Percentiles rank a stretch among this genome's conserved stretches.
phyloP scores from a whole-genome alignment of 2,888 invertebrate genomes.

The Habrosyne pyritoides region DNA sequence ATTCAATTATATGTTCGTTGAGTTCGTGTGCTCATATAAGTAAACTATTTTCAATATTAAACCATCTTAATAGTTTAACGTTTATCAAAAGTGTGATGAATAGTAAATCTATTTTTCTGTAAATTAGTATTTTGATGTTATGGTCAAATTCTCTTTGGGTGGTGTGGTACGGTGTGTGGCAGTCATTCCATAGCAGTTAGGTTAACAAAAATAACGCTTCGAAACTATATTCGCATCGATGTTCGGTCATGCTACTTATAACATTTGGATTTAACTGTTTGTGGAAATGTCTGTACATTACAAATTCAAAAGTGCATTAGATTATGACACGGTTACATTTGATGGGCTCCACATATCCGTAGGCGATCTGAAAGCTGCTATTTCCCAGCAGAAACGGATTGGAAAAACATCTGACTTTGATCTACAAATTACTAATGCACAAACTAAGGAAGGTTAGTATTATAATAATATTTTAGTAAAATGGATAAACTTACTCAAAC shows the following conservation, averaged over 20 bases:
- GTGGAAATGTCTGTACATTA: conserved; percentile 96
- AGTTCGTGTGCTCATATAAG: too few relatives aligned
- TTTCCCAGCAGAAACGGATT: conserved; percentile 97
- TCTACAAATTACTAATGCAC: conserved; percentile 97
- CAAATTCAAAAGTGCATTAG: conserved; percentile 98
- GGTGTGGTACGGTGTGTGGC: too few relatives aligned
- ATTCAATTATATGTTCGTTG: too few relatives aligned
- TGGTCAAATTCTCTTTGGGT: too few relatives aligned
- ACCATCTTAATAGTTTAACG: too few relatives aligned
- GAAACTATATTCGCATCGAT: neutral
- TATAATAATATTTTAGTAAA: too few relatives aligned
- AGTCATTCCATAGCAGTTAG: too few relatives aligned
- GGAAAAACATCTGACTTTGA: conserved; percentile 98
- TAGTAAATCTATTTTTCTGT: too few relatives aligned
- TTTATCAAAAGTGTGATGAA: too few relatives aligned
- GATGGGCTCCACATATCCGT: conserved; percentile 98
- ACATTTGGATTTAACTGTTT: conserved; percentile 25
- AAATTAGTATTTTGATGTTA: too few relatives aligned
- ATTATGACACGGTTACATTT: conserved; percentile 98
- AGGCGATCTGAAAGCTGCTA: conserved; percentile 96
- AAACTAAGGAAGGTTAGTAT: conserved; percentile 95
- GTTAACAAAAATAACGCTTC: neutral
- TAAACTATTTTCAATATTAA: too few relatives aligned
- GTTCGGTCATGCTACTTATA: conserved; percentile 13
- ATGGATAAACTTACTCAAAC: too few relatives aligned